Percentiles rank a stretch among this genome's conserved stretches.
phyloP scores from a whole-genome alignment of 2,888 invertebrate species.

The Rotaria socialis region DNA sequence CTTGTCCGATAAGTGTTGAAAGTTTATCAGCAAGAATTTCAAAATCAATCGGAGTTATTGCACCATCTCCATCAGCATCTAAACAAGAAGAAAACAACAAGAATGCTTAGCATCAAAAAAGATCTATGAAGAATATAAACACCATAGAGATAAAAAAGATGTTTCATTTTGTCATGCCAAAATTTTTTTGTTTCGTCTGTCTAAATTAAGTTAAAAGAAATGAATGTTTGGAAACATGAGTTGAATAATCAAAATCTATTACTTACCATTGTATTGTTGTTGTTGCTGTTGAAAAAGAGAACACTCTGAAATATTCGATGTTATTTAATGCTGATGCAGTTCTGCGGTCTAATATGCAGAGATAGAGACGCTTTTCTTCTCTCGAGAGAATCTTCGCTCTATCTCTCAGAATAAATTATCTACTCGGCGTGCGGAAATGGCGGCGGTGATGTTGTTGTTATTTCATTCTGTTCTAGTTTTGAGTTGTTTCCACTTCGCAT shows the following conservation, averaged over 20 bases:
- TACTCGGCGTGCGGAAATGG: constrained; percentile 6
- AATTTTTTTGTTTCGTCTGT: not conserved
- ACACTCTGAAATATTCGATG: not conserved
- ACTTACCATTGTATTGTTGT: not conserved
- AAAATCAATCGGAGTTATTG: constrained; percentile 2
- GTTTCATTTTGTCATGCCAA: constrained; percentile 23
- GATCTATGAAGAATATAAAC: too few species aligned
- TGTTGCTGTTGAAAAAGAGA: not conserved
- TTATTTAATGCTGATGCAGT: not conserved
- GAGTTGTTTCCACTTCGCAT: not conserved
- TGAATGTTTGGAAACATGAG: not conserved
- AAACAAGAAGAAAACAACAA: not conserved
- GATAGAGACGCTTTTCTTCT: not conserved
- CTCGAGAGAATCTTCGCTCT: not conserved
- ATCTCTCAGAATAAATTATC: constrained; percentile 27
- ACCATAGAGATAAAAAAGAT: constrained; percentile 19
- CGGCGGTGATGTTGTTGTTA: not conserved
- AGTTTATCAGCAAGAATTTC: constrained; percentile 34
- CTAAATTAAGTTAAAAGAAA: not conserved
- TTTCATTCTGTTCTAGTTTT: not conserved
- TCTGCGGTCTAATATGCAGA: not conserved
- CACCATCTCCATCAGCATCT: constrained; percentile 15
- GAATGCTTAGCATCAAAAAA: not conserved
- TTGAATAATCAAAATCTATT: not conserved
- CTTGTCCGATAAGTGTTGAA: constrained; percentile 19